phyloP scores from a whole-genome alignment of 2,888 invertebrate genomes.

The Tetragonisca angustula region DNA sequence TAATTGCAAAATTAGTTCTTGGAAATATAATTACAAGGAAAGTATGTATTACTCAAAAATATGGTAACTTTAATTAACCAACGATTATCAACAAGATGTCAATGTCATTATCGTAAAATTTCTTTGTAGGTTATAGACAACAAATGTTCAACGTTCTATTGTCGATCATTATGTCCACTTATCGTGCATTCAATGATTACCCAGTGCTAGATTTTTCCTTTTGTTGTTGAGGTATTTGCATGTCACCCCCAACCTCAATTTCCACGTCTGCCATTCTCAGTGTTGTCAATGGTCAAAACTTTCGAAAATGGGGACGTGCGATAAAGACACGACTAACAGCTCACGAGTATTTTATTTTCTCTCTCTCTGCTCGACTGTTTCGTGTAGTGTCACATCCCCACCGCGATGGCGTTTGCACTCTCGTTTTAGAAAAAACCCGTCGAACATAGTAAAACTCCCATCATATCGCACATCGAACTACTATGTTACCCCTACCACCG shows the following conservation, averaged over 20 bases:
- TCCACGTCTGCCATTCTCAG: constrained; percentile 75
- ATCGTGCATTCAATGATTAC: constrained; percentile 41
- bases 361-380: constrained; percentile 32
- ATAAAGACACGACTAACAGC: constrained; percentile 25
- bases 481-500: constrained; percentile 59
- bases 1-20: background rate
- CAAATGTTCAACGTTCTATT: constrained; percentile 4
- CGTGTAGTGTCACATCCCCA: constrained; percentile 37
- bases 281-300: constrained; percentile 2
- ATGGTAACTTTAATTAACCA: constrained; percentile 12
- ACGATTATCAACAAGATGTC: background rate
- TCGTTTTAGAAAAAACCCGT: constrained; percentile 52
- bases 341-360: background rate
- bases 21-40: background rate
- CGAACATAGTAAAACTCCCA: constrained; percentile 58
- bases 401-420: constrained; percentile 27
- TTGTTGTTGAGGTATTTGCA: constrained; percentile 65
- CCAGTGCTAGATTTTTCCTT: constrained; percentile 57
- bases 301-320: constrained; percentile 1
- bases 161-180: background rate
- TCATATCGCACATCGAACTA: constrained; percentile 60
- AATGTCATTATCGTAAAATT: background rate
- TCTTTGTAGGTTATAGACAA: constrained; percentile 35
- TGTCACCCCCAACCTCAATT: constrained; percentile 78
- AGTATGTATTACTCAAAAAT: background rate